These are phyloP conservation scores for Gryon sp. DNA, from an alignment of 1,140 invertebrate species.

Conservation along the genomic window DNA sequence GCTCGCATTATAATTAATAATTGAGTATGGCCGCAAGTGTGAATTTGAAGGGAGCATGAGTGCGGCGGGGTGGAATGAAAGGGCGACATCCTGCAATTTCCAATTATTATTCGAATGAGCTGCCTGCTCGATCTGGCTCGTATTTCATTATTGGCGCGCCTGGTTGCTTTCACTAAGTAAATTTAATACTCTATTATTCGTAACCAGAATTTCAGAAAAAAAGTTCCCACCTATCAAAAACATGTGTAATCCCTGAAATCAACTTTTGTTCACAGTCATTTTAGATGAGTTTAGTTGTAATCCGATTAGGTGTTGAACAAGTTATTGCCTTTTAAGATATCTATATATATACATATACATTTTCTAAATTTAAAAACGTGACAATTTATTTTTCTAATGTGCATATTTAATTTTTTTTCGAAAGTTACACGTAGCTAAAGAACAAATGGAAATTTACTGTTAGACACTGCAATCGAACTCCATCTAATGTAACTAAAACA, in stretches of 20 bases:
- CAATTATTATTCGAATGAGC: slow-evolving; percentile 60
- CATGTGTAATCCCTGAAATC: slow-evolving; percentile 4
- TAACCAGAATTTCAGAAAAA: slow-evolving; percentile 9
- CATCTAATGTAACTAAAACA: too few species aligned
- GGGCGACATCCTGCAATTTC: slow-evolving; percentile 57
- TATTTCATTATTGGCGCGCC: slow-evolving; percentile 59
- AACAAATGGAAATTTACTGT: too few species aligned
- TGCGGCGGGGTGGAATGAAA: slow-evolving; percentile 20
- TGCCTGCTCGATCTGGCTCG: slow-evolving; percentile 47
- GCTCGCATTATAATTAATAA: slow-evolving; percentile 52
- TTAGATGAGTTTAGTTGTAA: too few species aligned
- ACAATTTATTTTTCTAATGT: too few species aligned
- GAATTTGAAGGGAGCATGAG: slow-evolving; percentile 10
- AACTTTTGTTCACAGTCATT: too few species aligned
- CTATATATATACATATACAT: too few species aligned
- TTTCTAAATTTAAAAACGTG: too few species aligned
- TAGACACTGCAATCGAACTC: too few species aligned
- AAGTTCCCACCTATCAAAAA: slow-evolving; percentile 25
- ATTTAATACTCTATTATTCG: slow-evolving; percentile 59
- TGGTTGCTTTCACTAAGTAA: slow-evolving; percentile 48
- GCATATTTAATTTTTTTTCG: too few species aligned
- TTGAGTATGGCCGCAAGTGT: slow-evolving; percentile 49
- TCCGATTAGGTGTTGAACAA: too few species aligned
- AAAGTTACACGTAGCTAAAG: too few species aligned
- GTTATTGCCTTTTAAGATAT: too few species aligned